Percentiles rank a stretch among this genome's conserved stretches.
Conservation (phyloP, 2,113 vertebrate species). For the Hystrix brachyura region DNA sequence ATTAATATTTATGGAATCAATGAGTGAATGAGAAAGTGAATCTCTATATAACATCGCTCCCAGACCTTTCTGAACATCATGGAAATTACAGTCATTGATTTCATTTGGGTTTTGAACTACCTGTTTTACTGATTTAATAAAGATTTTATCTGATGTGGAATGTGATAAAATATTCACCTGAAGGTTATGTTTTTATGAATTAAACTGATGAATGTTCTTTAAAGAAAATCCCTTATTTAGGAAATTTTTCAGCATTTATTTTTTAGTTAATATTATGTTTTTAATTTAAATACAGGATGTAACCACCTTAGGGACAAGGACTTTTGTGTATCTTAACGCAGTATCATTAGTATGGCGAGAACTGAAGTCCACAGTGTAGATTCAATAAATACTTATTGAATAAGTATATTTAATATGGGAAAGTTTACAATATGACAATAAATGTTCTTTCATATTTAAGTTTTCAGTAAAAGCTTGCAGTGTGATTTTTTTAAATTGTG, state of each 20-base stretch:
- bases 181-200: neutral
- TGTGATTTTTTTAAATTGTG: neutral
- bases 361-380: neutral
- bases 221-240: neutral
- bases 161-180: neutral
- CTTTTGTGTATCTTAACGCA: neutral
- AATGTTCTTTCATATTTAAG: neutral
- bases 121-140: neutral
- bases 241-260: neutral
- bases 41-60: neutral
- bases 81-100: neutral
- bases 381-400: neutral
- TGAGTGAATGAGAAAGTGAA: neutral
- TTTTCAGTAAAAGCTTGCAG: neutral
- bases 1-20: slow-evolving; percentile 35
- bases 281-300: neutral
- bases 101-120: slow-evolving; percentile 39
- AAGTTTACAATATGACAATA: neutral
- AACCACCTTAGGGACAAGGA: neutral
- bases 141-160: neutral
- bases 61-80: neutral
- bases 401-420: neutral
- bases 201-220: neutral
- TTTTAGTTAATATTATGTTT: neutral
- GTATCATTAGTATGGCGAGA: neutral